Conservation (phyloP, 2,888 invertebrate species). For the Ochropleura plecta region DNA sequence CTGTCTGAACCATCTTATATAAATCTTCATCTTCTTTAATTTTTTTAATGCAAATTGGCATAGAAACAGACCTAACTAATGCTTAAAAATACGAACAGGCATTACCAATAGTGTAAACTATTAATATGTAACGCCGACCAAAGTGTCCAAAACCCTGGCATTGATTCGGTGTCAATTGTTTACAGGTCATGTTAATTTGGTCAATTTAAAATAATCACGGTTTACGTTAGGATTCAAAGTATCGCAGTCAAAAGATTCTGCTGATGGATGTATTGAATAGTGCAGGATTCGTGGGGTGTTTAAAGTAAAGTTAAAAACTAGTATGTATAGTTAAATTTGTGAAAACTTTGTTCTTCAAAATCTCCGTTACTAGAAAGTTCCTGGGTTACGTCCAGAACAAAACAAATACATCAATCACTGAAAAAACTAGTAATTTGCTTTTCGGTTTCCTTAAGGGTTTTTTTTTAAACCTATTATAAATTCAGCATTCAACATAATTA, state of each 20-base stretch:
- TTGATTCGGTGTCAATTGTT: neutral
- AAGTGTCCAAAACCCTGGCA: neutral
- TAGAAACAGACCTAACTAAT: too few relatives aligned
- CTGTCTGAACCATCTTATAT: neutral
- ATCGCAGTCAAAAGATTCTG: neutral
- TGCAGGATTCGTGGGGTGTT: too few relatives aligned
- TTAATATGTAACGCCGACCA: neutral
- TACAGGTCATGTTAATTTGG: slow-evolving; percentile 8
- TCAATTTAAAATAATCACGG: slow-evolving; percentile 19
- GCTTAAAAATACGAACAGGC: neutral
- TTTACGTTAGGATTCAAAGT: neutral
- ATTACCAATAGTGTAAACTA: neutral
- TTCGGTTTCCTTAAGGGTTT: neutral
- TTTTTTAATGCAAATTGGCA: too few relatives aligned
- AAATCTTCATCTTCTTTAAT: too few relatives aligned
- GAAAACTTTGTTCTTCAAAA: neutral
- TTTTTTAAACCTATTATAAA: neutral
- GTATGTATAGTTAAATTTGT: neutral
- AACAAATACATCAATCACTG: neutral
- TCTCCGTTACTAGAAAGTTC: too few relatives aligned
- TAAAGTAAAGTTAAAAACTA: too few relatives aligned
- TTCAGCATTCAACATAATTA: neutral
- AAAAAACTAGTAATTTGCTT: neutral
- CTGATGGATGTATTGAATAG: neutral
- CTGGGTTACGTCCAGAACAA: neutral